Percentiles rank a stretch among this genome's conserved stretches.
These are phyloP conservation scores for Cyanoramphus novaezelandiae DNA, from an alignment of 2,113 vertebrate genomes.

Conservation along the genomic window DNA sequence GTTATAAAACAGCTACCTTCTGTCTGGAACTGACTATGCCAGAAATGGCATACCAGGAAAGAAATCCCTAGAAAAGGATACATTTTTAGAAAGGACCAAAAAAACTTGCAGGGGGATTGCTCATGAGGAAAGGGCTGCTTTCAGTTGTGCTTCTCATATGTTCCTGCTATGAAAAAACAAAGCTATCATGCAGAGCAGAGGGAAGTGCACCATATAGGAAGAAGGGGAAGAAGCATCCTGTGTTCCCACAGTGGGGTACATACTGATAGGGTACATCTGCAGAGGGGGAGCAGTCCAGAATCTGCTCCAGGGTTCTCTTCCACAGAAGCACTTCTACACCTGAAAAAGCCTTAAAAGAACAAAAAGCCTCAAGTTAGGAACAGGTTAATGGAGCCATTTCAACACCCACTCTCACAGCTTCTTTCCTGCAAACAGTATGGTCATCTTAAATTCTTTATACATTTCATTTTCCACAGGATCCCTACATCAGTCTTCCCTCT, in stretches of 20 bases:
- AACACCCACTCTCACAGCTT: not conserved
- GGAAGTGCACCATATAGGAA: not conserved
- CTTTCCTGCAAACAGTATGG: not conserved
- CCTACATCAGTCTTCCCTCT: not conserved
- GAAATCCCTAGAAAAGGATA: not conserved
- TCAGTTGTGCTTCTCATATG: not conserved
- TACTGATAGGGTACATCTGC: not conserved
- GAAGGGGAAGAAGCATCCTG: not conserved
- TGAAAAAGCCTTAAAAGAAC: not conserved
- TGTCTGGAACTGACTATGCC: not conserved
- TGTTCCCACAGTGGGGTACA: rapidly evolving
- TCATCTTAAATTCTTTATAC: not conserved
- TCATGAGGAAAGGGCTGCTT: not conserved
- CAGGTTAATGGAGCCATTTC: not conserved
- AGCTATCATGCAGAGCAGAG: not conserved
- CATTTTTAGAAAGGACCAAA: not conserved
- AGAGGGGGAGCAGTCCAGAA: not conserved
- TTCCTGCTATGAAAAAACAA: not conserved
- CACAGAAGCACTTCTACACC: not conserved
- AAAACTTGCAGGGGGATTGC: not conserved
- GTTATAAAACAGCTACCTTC: not conserved
- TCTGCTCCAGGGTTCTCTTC: not conserved
- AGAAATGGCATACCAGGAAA: not conserved
- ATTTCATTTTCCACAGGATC: not conserved
- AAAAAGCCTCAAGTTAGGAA: not conserved